phyloP scores from a whole-genome alignment of 2,888 invertebrate genomes.

The Nebria brevicollis region DNA sequence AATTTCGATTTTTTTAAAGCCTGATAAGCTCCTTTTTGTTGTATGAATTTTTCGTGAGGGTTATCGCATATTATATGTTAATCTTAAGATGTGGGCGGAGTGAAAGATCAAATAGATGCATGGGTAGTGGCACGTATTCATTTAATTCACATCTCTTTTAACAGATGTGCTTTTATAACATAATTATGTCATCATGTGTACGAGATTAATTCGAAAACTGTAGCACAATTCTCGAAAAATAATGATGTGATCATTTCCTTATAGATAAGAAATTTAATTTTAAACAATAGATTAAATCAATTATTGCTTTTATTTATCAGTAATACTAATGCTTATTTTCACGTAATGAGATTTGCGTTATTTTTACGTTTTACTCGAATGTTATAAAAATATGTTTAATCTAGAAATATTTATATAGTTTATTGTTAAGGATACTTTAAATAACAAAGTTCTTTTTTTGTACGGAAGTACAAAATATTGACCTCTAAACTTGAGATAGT shows the following conservation, averaged over 20 bases:
- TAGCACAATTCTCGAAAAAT: slow-evolving; percentile 8
- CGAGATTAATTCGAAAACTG: not conserved
- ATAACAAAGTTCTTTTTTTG: too few species aligned
- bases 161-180: slow-evolving; percentile 28
- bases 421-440: too few species aligned
- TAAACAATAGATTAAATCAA: not conserved
- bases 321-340: not conserved
- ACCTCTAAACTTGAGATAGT: too few species aligned
- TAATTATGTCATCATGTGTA: slow-evolving; percentile 41
- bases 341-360: too few species aligned
- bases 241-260: slow-evolving; percentile 11
- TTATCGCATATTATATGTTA: slow-evolving; percentile 30
- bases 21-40: slow-evolving; percentile 31
- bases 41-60: slow-evolving; percentile 23
- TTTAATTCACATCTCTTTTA: slow-evolving; percentile 26
- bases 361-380: too few species aligned
- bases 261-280: not conserved
- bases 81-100: slow-evolving; percentile 29
- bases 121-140: slow-evolving; percentile 38
- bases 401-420: too few species aligned
- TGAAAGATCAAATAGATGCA: slow-evolving; percentile 15
- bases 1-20: slow-evolving; percentile 5
- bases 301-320: not conserved
- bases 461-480: too few species aligned
- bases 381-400: too few species aligned